These are phyloP conservation scores for Achroia grisella DNA, from an alignment of 1,140 invertebrate genomes.

Conservation along the genomic window DNA sequence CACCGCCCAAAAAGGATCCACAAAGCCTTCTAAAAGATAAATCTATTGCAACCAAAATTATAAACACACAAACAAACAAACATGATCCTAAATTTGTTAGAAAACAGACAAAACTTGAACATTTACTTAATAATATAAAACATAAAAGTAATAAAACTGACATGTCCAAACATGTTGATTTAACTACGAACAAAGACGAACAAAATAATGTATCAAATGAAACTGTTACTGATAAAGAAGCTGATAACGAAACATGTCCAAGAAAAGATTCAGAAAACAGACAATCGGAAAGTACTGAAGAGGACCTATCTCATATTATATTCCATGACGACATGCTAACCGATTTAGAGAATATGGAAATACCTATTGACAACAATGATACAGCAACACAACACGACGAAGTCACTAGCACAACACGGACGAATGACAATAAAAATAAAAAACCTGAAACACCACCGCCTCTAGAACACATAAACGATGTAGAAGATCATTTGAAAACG, in stretches of 20 bases:
- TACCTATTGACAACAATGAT: slow-evolving; percentile 27
- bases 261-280: neutral
- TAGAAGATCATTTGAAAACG: too few species aligned
- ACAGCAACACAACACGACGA: neutral
- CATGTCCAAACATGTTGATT: neutral
- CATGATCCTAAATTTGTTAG: slow-evolving; percentile 26
- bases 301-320: slow-evolving; percentile 17
- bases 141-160: neutral
- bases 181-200: neutral
- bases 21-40: too few species aligned
- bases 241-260: neutral
- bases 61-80: neutral
- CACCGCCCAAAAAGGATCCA: neutral
- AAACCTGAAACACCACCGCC: neutral
- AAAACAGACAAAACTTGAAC: slow-evolving; percentile 40
- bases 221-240: neutral
- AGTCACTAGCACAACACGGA: neutral
- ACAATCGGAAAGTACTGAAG: slow-evolving; percentile 21
- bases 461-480: neutral
- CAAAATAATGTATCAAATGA: neutral
- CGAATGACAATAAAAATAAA: neutral
- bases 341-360: slow-evolving; percentile 43
- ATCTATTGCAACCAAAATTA: neutral
- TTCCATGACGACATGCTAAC: slow-evolving; percentile 30
- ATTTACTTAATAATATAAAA: slow-evolving; percentile 17